These are phyloP conservation scores for Callyntrura guangdongensis DNA, from an alignment of 2,888 invertebrate species.

Conservation along the genomic window DNA sequence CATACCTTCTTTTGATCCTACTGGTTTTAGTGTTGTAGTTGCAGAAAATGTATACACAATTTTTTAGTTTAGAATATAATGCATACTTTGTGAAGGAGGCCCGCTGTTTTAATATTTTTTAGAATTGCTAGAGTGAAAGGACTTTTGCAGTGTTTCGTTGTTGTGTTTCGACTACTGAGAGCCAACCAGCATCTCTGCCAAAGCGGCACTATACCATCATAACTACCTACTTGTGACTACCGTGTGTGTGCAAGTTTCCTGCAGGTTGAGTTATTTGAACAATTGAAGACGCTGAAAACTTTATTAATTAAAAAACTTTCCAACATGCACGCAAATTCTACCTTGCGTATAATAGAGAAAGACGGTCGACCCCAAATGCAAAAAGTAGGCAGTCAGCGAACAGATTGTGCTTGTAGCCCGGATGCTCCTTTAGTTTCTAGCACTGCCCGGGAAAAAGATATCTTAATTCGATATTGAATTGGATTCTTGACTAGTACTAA, in stretches of 20 bases:
- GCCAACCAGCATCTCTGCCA: constrained; percentile 36
- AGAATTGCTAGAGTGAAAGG: constrained; percentile 12
- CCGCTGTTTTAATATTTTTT: constrained; percentile 47
- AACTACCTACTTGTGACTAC: too few relatives aligned
- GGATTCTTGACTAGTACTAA: too few relatives aligned
- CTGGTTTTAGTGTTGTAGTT: background rate
- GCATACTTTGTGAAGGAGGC: background rate
- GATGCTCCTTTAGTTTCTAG: too few relatives aligned
- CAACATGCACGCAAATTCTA: constrained; percentile 61
- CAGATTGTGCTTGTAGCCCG: too few relatives aligned
- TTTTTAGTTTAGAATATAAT: too few relatives aligned
- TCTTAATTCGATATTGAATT: too few relatives aligned
- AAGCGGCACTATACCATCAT: background rate
- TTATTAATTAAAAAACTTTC: constrained; percentile 75
- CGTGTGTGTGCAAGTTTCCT: constrained; percentile 52
- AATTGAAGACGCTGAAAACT: constrained; percentile 73
- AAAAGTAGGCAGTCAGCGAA: too few relatives aligned
- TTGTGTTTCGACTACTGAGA: background rate
- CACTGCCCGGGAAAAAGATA: too few relatives aligned
- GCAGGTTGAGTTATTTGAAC: constrained; percentile 75
- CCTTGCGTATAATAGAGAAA: too few relatives aligned
- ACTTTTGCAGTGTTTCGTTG: constrained; percentile 41
- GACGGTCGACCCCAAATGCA: too few relatives aligned
- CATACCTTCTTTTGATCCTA: constrained; percentile 27
- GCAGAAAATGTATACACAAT: background rate